Conservation (phyloP, 2,888 invertebrate species). For the Arrhopalites spinosus region DNA sequence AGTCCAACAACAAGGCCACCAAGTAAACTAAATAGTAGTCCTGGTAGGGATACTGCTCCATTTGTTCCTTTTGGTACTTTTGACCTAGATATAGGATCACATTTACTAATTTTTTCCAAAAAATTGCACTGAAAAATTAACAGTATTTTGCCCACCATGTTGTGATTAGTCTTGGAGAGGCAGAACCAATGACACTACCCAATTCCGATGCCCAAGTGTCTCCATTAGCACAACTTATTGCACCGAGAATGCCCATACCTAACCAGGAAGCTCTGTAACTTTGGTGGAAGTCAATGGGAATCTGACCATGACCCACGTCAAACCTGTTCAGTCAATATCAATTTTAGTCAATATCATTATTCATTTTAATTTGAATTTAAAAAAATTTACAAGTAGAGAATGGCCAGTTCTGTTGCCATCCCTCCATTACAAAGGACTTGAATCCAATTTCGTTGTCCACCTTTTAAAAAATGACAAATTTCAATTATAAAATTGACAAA, state of each 20-base stretch:
- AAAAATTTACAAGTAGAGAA: slow-evolving; percentile 78
- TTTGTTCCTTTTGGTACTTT: slow-evolving; percentile 85
- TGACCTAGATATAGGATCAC: too few species aligned
- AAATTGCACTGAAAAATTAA: too few species aligned
- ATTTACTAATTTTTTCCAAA: too few species aligned
- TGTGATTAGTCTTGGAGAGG: slow-evolving; percentile 74
- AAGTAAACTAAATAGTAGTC: slow-evolving; percentile 65
- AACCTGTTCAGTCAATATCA: too few species aligned
- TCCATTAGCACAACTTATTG: slow-evolving; percentile 80
- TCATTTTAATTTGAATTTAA: too few species aligned
- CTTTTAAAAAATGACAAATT: slow-evolving; percentile 59
- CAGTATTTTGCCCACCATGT: too few species aligned
- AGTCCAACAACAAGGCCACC: slow-evolving; percentile 76
- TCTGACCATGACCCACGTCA: slow-evolving; percentile 78
- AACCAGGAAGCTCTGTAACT: slow-evolving; percentile 82
- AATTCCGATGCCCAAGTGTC: slow-evolving; percentile 92
- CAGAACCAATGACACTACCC: slow-evolving; percentile 74
- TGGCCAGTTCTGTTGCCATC: slow-evolving; percentile 78
- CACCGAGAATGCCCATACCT: slow-evolving; percentile 75
- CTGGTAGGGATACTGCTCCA: slow-evolving; percentile 74
- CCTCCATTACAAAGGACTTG: slow-evolving; percentile 89
- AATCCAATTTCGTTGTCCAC: slow-evolving; percentile 85
- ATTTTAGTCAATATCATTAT: too few species aligned
- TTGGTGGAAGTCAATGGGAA: slow-evolving; percentile 75
- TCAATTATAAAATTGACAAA: neutral